Evolutionary conservation across 2,797 vertebrate species (phyloP), one percentile per base, ranked within the genome.

Genomic region (Nannoperca obscura): DNA sequence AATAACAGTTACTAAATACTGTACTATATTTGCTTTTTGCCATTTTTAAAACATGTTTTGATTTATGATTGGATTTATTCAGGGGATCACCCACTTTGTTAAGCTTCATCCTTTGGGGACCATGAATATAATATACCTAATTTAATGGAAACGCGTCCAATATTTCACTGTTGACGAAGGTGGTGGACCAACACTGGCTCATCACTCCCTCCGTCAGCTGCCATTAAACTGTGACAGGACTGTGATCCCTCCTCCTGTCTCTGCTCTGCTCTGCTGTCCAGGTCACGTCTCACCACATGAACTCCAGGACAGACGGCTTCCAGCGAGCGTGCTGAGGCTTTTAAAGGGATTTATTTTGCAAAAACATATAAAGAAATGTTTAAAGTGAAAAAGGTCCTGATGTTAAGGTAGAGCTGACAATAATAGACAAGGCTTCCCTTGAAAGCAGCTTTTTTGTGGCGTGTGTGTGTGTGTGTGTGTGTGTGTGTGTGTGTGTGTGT

Each of bases 341-440:
- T 32, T 27, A 7, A 24, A 2, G 3, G 49, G 24, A 55, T 50
- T 67, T 0, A 38, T n/a, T 20, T 24, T 19, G 34, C 3, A 12
- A 60, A n/a, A 40, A 62, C 32, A 61, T 22, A 69, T 7, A 20
- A 6, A 60, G 3, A 11, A 36, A 30, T 40, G 52, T 59, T 55
- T 62, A 54, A 80, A 63, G 14, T 38, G 50, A 32, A 32, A 36
- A 14, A 10, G 9, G 52, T 30, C 20, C 59, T 50, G 10, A 67
- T 72, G 12, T 50, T 66, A 78, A 79, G 60, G 57, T 76, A 65
- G 40, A 65, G 57, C 63, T 78, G 64, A 66, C 40, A 57, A 73
- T 60, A 79, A 70, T 46, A 64, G 71, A 81, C 32, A 65, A 65
- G 50, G 32, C 34, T 65, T 47, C 7, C 5, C 19, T 32, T 64